Conservation (phyloP, 2,797 vertebrate species). For the Hapalemur alaotrensis region DNA sequence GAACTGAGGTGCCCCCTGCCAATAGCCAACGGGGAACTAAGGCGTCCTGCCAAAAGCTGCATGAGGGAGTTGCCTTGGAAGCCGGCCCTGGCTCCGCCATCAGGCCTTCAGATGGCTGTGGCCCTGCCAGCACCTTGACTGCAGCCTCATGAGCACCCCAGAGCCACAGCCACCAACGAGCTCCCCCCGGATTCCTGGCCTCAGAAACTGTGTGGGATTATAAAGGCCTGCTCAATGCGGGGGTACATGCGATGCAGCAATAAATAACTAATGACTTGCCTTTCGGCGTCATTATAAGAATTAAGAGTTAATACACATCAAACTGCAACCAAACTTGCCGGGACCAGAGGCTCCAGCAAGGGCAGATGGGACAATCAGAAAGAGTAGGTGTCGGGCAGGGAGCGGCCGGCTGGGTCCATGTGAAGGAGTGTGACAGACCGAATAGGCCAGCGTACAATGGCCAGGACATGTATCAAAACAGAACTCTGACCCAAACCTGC, state of each 20-base stretch:
- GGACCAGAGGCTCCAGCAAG: background rate
- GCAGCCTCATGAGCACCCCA: background rate
- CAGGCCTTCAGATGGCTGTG: background rate
- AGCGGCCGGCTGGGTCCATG: background rate
- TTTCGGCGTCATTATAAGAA: background rate
- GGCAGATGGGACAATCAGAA: background rate
- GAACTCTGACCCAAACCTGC: background rate
- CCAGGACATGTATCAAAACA: background rate
- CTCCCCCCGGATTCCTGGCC: background rate
- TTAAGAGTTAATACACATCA: background rate
- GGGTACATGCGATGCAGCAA: background rate
- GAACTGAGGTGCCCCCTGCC: background rate
- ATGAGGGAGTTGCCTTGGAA: background rate
- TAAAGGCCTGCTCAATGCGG: background rate
- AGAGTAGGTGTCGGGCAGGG: background rate
- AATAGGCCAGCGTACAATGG: background rate
- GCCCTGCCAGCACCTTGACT: background rate
- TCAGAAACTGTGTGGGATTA: background rate
- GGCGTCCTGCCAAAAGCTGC: background rate
- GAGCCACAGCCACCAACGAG: background rate
- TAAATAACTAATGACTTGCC: background rate
- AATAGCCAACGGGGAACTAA: background rate
- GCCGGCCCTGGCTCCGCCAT: background rate
- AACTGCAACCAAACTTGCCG: background rate
- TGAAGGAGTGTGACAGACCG: background rate